phyloP scores from a whole-genome alignment of 2,797 vertebrate species.

The Distichodus sexfasciatus region DNA sequence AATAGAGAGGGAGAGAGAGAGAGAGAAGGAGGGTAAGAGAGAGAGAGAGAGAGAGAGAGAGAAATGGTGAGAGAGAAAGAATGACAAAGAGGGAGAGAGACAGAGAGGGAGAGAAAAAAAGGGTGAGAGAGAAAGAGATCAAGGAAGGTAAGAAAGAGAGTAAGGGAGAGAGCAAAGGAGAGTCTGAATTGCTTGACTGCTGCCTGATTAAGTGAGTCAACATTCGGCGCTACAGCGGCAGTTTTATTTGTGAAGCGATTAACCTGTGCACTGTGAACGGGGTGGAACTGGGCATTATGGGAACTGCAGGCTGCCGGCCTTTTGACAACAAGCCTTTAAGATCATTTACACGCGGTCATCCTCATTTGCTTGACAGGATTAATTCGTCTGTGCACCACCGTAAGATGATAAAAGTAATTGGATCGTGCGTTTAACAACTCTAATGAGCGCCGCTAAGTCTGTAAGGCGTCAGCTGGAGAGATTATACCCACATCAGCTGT shows the following conservation, averaged over 20 bases:
- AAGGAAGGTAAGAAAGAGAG: neutral
- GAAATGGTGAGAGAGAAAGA: neutral
- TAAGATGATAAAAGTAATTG: neutral
- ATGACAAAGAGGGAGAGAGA: neutral
- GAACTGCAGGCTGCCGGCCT: slow-evolving; percentile 29
- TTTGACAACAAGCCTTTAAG: slow-evolving; percentile 22
- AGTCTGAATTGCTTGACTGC: slow-evolving; percentile 40
- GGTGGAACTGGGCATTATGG: slow-evolving; percentile 18
- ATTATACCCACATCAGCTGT: neutral
- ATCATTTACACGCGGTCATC: slow-evolving; percentile 1
- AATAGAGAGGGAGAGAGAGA: slow-evolving; percentile 7
- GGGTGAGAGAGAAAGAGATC: slow-evolving; percentile 12
- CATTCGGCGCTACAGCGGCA: slow-evolving; percentile 35
- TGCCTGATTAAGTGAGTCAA: slow-evolving; percentile 40
- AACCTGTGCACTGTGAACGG: slow-evolving; percentile 13
- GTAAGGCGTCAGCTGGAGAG: neutral
- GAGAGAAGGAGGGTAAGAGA: neutral
- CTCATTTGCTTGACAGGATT: neutral
- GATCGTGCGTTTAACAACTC: slow-evolving; percentile 21
- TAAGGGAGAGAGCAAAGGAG: slow-evolving; percentile 18
- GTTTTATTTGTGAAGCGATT: slow-evolving; percentile 46
- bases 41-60: neutral
- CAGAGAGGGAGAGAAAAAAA: neutral
- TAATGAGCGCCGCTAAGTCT: neutral
- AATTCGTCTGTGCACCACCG: slow-evolving; percentile 8